These are phyloP conservation scores for Folsomia candida DNA, from an alignment of 2,888 invertebrate genomes.

Conservation along the genomic window DNA sequence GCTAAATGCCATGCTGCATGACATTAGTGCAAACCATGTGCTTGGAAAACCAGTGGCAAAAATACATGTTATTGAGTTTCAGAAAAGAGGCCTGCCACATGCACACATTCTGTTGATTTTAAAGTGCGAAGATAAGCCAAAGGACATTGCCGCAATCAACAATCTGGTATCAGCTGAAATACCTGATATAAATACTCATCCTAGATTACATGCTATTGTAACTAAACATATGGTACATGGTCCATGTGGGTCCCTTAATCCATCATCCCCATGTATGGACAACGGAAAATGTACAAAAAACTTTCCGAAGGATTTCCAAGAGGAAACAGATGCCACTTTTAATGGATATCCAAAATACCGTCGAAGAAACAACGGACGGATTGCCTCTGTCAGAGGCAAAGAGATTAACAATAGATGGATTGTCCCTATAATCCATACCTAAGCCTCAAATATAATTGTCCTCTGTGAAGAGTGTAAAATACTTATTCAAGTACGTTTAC, in stretches of 20 bases:
- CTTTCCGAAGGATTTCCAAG: constrained; percentile 52
- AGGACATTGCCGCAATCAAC: constrained; percentile 49
- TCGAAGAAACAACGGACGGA: neutral
- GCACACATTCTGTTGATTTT: constrained; percentile 38
- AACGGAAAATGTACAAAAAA: constrained; percentile 54
- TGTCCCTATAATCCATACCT: neutral
- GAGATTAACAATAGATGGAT: neutral
- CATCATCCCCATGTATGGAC: constrained; percentile 53
- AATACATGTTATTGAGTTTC: too few species aligned
- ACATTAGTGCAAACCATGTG: constrained; percentile 32
- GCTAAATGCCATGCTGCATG: constrained; percentile 40
- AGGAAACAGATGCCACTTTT: neutral
- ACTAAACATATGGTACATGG: too few species aligned
- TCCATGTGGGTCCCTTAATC: constrained; percentile 49
- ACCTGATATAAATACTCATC: too few species aligned
- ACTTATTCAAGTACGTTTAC: too few species aligned
- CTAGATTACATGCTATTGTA: too few species aligned
- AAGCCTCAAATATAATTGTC: neutral
- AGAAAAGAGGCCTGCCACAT: constrained; percentile 48
- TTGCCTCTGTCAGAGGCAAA: neutral
- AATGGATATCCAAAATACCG: neutral
- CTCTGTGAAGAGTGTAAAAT: too few species aligned
- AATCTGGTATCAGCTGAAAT: constrained; percentile 52
- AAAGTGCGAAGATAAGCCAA: constrained; percentile 22
- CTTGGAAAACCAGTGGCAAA: constrained; percentile 46